phyloP scores from a whole-genome alignment of 2,797 vertebrate species.

The Meda fulgida region DNA sequence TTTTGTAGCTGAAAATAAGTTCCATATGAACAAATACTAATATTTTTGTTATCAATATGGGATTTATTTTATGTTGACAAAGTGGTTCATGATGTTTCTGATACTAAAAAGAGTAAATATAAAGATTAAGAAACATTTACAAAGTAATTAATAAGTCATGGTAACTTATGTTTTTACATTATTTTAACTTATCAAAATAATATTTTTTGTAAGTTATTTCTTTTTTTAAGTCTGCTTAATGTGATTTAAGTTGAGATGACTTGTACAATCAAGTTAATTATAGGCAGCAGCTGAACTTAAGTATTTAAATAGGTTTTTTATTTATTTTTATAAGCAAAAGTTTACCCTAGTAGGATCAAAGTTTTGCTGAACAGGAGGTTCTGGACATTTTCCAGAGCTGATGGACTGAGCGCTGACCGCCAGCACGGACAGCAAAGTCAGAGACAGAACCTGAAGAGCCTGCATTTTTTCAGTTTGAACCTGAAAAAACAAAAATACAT shows the following conservation, averaged over 20 bases:
- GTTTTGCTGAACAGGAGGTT: conserved; percentile 79
- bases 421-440: conserved; percentile 72
- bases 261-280: neutral
- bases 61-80: neutral
- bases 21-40: conserved; percentile 54
- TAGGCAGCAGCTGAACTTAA: neutral
- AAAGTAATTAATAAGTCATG: neutral
- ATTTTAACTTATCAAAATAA: neutral
- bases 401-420: conserved; percentile 74
- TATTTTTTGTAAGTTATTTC: neutral
- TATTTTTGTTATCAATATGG: neutral
- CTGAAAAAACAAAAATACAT: conserved; percentile 43
- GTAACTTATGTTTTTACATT: neutral
- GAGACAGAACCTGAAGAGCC: conserved; percentile 65
- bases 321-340: neutral
- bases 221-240: neutral
- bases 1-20: neutral
- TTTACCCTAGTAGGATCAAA: conserved; percentile 71
- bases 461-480: conserved; percentile 66
- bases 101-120: neutral
- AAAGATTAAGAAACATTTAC: neutral
- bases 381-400: conserved; percentile 77
- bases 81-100: neutral
- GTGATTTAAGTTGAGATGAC: neutral
- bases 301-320: neutral